Percentiles rank a stretch among this genome's conserved stretches.
These are phyloP conservation scores for Athripsodes cinereus DNA, from an alignment of 2,888 invertebrate species.

Conservation along the genomic window DNA sequence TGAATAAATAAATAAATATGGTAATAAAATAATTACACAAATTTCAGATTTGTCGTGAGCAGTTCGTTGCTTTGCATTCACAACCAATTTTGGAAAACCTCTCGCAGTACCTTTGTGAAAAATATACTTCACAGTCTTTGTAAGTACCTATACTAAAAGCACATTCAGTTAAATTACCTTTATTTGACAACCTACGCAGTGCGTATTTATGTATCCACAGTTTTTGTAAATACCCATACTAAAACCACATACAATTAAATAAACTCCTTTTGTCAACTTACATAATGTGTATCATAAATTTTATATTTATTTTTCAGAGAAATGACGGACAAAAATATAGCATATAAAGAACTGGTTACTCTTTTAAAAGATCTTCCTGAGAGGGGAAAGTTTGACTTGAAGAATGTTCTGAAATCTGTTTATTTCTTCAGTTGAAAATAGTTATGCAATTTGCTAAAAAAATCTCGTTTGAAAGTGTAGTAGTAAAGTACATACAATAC, in stretches of 20 bases:
- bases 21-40: too few species aligned
- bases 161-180: too few species aligned
- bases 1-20: too few species aligned
- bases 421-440: constrained; percentile 77
- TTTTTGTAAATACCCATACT: too few species aligned
- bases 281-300: too few species aligned
- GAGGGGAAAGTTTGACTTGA: constrained; percentile 72
- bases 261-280: too few species aligned
- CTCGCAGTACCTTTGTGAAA: constrained; percentile 51
- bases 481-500: too few species aligned
- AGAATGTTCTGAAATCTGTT: constrained; percentile 66
- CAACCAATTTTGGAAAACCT: constrained; percentile 87
- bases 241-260: too few species aligned
- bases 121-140: constrained; percentile 32
- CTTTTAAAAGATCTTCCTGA: constrained; percentile 59
- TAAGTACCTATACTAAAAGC: too few species aligned
- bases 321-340: constrained; percentile 43
- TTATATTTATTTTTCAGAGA: constrained; percentile 40
- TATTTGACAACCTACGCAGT: too few species aligned
- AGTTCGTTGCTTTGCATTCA: constrained; percentile 93
- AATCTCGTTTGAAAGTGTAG: too few species aligned
- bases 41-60: constrained; percentile 87
- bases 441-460: background rate
- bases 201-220: too few species aligned
- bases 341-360: constrained; percentile 57